Base-by-base conservation (phyloP, 92 coral and sea anemone species). In the Montipora capitata region DNA sequence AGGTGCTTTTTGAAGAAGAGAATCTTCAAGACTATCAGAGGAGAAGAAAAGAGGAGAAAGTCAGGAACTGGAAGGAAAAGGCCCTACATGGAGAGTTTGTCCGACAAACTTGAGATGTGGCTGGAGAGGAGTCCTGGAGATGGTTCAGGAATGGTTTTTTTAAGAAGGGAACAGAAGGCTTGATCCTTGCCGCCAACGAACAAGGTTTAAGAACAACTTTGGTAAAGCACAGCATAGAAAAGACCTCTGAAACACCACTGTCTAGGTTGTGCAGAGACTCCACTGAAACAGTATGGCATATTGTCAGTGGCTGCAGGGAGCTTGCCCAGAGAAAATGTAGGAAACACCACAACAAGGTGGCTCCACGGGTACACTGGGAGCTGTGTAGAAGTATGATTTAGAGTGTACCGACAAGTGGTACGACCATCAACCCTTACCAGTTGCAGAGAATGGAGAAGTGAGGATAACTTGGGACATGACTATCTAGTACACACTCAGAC, bases 261-360 rank as follows among this genome's bases (percentile, higher is more conserved):
- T 54, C 11, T 7, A 79, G 84, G 40, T 63, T 79, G 40, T 80
- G 85, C 40, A 49, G 85, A 48, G 65, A 81, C 38, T 49, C 85
- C 64, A 81, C 76, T 67, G 76, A 81, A 2, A 81, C 76, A 45
- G 52, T 45, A 45, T 45, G 52, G 52, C 52, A 45, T 45, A 54
- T 54, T 54, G 11, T 54, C 59, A 54, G 59, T 54, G 13, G 59
- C 11, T 74, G 68, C 11, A 0, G 76, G 51, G n/a, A 67, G 27
- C 52, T 80, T 67, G 49, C 69, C 43, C 59, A 54, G 10, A 54
- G 59, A 54, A 12, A 54, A 10, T 54, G 10, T 14, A 84, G 45
- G 88, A 84, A 74, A 75, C 82, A 74, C 72, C 82, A 74, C 40
- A 82, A 84, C 73, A 74, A 63, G 84, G 84, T 79, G 61, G 78